Conservation (phyloP, 2,797 vertebrate species). For the Euphonia xanthogaster region DNA sequence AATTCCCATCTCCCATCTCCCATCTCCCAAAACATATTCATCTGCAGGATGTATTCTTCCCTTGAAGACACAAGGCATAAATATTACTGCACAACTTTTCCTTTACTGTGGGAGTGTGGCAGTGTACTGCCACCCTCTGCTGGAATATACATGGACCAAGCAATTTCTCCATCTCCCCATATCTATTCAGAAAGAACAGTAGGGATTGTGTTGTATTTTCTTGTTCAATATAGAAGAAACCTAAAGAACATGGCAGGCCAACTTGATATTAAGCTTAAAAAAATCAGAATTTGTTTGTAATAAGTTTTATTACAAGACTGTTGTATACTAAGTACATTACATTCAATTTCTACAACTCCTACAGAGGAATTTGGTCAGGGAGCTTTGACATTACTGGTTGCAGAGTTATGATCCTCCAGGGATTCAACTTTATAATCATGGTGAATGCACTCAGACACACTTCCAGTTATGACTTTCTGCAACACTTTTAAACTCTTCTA, state of each 20-base stretch:
- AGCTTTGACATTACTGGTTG: background rate
- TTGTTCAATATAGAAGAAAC: background rate
- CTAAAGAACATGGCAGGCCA: accelerated
- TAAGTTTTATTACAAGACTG: background rate
- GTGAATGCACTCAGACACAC: background rate
- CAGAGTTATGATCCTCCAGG: background rate
- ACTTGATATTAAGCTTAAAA: background rate
- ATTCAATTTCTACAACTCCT: background rate
- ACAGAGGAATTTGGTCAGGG: background rate
- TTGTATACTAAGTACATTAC: background rate
- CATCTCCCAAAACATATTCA: background rate
- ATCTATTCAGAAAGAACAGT: background rate
- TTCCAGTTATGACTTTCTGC: background rate
- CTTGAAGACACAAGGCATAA: background rate
- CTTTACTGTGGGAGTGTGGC: background rate
- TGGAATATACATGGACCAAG: background rate
- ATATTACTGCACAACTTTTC: background rate
- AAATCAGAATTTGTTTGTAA: background rate
- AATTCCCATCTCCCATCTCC: background rate
- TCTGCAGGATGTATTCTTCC: background rate
- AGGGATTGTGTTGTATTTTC: background rate
- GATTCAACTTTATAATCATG: background rate
- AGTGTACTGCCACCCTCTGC: constrained; percentile 48
- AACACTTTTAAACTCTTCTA: background rate
- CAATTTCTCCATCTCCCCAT: background rate